Percentiles rank a stretch among this genome's conserved stretches.
Conservation (phyloP, 2,888 invertebrate genomes). For the Osmoderma eremita region DNA sequence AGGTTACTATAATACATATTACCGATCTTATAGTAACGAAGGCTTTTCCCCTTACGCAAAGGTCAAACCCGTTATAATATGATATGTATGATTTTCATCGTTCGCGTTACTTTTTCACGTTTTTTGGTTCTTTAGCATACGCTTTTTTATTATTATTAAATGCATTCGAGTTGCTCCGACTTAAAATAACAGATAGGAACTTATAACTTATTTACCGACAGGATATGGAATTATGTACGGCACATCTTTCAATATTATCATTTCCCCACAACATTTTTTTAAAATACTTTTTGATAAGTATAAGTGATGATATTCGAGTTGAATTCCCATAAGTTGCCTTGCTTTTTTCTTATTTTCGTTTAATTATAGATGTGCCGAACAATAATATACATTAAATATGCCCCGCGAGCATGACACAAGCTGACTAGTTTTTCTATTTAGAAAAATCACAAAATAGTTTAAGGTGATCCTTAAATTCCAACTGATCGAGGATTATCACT, state of each 20-base stretch:
- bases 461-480: no score
- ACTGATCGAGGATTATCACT: no score
- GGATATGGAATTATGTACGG: constrained; percentile 7
- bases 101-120: background rate
- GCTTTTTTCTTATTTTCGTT: no score
- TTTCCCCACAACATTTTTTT: no score
- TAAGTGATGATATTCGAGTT: no score
- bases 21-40: constrained; percentile 4
- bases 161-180: background rate
- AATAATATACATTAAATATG: no score
- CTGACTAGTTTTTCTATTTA: no score
- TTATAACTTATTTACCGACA: constrained; percentile 7
- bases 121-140: background rate
- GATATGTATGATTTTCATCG: constrained; percentile 32
- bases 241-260: constrained; percentile 3
- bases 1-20: background rate
- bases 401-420: no score
- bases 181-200: constrained; percentile 31
- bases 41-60: constrained; percentile 10
- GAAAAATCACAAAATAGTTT: no score
- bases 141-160: background rate
- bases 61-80: constrained; percentile 33
- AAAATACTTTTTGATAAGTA: no score
- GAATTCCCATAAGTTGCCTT: no score
- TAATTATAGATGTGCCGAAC: no score